Evolutionary conservation across 2,113 vertebrate species (phyloP), one percentile per base, ranked within the genome.

Genomic region (Canis aureus): DNA sequence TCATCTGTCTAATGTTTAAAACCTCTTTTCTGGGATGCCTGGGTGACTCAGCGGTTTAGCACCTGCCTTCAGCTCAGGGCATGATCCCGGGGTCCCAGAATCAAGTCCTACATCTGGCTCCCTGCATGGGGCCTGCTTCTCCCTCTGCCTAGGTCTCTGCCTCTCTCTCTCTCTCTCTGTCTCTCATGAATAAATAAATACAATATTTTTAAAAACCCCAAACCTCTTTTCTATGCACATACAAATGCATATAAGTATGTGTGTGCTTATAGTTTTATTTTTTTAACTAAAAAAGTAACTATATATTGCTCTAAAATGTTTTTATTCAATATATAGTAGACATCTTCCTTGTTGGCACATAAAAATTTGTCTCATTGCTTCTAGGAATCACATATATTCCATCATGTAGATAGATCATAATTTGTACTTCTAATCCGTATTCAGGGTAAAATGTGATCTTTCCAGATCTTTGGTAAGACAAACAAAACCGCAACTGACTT

Each of bases 281-380:
- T 69, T 97, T 91, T 91, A 87, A 12, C 38, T 78, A 67, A 71
- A 91, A 91, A 53, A 27, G 9, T 67, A 29, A 55, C 15, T 69
- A 20, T 59, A 71, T 27, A n/a, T 67, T 62, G 29, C 35, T 86
- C 55, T 80, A 80, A 89, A 67, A 51, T 16, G n/a, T 43, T 80
- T 96, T 79, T 53, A 94, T 92, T 78, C 69, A 88, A n/a, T 83
- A 27, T 32, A 69, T 85, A 15, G 13, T 91, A 53, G 51, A 91
- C 57, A 83, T 87, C 64, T 93, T 95, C 4, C 23, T 83, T 87
- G 60, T 67, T 16, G 87, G 57, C 53, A 43, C 25, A 29, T 32
- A 66, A 64, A 92, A 81, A 66, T 3, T 57, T 57, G 12, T 17
- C 29, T 83, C 38, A 19, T 73, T 91, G 55, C 8, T 96, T 87